Evolutionary conservation across 2,888 invertebrate genomes (phyloP).

Genomic region (Chymomyza caudatula): DNA sequence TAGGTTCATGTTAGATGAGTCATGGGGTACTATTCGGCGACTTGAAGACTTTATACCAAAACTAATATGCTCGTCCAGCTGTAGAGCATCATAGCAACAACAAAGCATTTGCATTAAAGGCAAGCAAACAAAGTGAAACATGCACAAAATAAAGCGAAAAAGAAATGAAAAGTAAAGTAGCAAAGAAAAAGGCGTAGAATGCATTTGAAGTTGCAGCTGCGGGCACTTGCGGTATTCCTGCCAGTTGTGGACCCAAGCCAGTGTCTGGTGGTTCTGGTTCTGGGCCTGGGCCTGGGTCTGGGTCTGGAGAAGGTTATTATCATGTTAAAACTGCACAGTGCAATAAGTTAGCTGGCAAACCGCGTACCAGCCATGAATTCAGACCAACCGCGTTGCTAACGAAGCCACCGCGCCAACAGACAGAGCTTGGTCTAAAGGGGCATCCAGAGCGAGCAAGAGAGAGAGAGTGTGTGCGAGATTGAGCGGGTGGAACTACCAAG

Average conservation of each 20-base stretch:
- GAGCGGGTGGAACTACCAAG: too few relatives aligned
- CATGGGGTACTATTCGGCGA: too few relatives aligned
- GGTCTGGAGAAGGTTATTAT: slow-evolving; percentile 47
- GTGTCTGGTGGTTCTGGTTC: slow-evolving; percentile 2
- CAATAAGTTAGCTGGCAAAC: slow-evolving; percentile 57
- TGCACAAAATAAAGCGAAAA: neutral
- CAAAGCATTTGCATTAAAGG: neutral
- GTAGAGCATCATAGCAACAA: neutral
- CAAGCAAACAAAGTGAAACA: neutral
- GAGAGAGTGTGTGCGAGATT: too few relatives aligned
- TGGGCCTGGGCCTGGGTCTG: neutral
- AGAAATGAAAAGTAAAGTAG: neutral
- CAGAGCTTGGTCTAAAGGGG: too few relatives aligned
- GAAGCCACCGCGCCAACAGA: neutral
- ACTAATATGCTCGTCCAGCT: neutral
- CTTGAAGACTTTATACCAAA: neutral
- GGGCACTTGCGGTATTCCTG: slow-evolving; percentile 2
- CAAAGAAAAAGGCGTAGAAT: slow-evolving; percentile 27
- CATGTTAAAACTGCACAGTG: slow-evolving; percentile 59
- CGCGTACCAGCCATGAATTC: slow-evolving; percentile 31
- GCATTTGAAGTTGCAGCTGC: slow-evolving; percentile 10
- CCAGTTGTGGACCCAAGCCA: neutral
- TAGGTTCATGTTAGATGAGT: too few relatives aligned
- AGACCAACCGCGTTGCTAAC: slow-evolving; percentile 22
- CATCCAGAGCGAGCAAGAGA: too few relatives aligned